Base-by-base conservation (phyloP, 2,113 vertebrate genomes). In the Oenanthe oenanthe region DNA sequence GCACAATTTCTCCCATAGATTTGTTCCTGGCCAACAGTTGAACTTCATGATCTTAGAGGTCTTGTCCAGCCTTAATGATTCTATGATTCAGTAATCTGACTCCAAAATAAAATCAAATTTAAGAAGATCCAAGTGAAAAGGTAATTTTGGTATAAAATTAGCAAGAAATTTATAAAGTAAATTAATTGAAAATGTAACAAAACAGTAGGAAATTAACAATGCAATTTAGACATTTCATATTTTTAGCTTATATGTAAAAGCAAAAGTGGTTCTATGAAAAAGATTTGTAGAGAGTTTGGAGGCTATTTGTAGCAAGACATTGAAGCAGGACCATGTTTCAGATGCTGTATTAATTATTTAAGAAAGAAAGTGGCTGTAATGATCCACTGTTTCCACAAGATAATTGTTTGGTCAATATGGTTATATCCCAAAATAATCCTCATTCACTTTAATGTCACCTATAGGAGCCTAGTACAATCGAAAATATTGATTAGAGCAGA, bases 351-450 rank as follows among this genome's bases (percentile, higher is more conserved):
- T 94, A 70, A 38, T 89, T 38, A 85, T 77, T 93, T 95, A 88
- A 77, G 78, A 78, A 68, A 32, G 45, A 84, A 91, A 91, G 62
- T 74, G 42, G 13, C 28, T 6, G 1, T 86, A 92, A 95, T 93
- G 78, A 92, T 81, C 29, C 42, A 65, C 61, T 53, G 9, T 75
- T 95, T 95, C 75, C 86, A 91, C 45, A 85, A 71, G 50, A 68
- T 93, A 95, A 97, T 92, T 92, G 57, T 78, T 93, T 86, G 65
- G 42, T 97, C 93, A 93, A 95, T 96, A 92, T 21, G 31, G n/a
- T 87, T 95, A 82, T 92, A 89, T 82, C 20, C 36, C 63, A 48
- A 85, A 95, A 92, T 80, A 93, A 91, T 76, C n/a, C 53, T 71
- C 43, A 77, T 67, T 94, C 70, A 40, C 73, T 87, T 92, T 93